Evolutionary conservation across 2,797 vertebrate genomes (phyloP), one percentile per base, ranked within the genome.

Genomic region (Cossypha caffra): DNA sequence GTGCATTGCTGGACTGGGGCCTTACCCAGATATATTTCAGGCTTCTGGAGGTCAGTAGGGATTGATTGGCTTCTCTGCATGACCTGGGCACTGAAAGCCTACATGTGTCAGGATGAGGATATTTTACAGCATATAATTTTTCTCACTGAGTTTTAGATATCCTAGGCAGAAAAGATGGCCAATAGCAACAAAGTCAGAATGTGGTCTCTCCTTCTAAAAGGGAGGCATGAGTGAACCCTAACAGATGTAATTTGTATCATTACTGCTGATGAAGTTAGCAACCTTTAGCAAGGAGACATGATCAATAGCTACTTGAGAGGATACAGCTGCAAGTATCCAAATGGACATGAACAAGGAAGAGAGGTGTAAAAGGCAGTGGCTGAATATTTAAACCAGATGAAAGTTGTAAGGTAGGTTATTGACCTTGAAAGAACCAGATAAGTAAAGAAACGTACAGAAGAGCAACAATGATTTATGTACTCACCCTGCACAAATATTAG

Each of bases 311-410:
- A 29, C 51, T 90, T 62, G 75, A 94, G 73, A 83, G 83, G 88
- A 79, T 48, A 69, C 89, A 97, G 87, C 90, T 97, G 62, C 26
- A 86, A 78, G 73, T 85, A 90, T 33, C 94, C 94, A 95, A 94
- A 76, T 35, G 58, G 81, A 55, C 88, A 75, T 31, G 75, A 87
- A 88, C 71, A 38, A 76, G 76, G 61, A 97, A 96, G 78, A 28
- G 40, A 97, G 47, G 58, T 97, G 72, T 90, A 93, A 86, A 95
- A 95, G 64, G 48, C 29, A 73, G 73, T 29, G 69, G 83, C 48
- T 90, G 90, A 92, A 94, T 97, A 96, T 94, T 95, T 96, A 97
- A 97, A 96, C 68, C 90, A 97, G 87, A 95, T 95, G 91, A 93
- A 96, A 87, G 76, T 68, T 84, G 40, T 82, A 67, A 93, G 77